These are phyloP conservation scores for Rhopalosiphum padi DNA, from an alignment of 1,140 invertebrate species.

Conservation along the genomic window DNA sequence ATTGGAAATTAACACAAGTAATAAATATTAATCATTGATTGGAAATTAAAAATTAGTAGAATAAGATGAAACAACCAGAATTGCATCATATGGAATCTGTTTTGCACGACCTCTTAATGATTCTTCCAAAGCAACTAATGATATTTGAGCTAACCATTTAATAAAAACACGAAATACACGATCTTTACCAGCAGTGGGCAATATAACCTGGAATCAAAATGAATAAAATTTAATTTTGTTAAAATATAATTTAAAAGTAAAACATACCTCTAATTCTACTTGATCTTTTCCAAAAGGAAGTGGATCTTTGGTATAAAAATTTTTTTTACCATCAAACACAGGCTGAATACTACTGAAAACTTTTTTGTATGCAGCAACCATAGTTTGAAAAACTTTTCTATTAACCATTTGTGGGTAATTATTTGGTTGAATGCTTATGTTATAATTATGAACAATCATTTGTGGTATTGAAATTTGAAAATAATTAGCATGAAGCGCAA, in stretches of 20 bases:
- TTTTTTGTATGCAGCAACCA: constrained; percentile 97
- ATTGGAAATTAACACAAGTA: not conserved
- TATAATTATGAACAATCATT: constrained; percentile 98
- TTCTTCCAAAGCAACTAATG: constrained; percentile 93
- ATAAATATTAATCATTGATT: constrained; percentile 3
- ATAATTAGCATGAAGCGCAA: constrained; percentile 96
- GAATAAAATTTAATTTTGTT: constrained; percentile 28
- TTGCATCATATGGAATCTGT: constrained; percentile 97
- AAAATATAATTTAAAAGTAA: constrained; percentile 10
- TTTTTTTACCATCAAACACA: constrained; percentile 98
- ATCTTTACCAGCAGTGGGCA: constrained; percentile 98
- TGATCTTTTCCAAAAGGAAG: constrained; percentile 95
- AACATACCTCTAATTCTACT: constrained; percentile 86
- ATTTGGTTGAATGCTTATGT: constrained; percentile 98
- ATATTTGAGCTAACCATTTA: constrained; percentile 96
- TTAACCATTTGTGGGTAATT: constrained; percentile 99
- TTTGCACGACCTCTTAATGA: constrained; percentile 94
- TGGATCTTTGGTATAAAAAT: constrained; percentile 97
- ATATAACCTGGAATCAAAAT: constrained; percentile 72
- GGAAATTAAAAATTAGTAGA: not conserved
- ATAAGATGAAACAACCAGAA: constrained; percentile 68
- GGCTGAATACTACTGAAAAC: constrained; percentile 98
- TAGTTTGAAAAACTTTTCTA: constrained; percentile 99
- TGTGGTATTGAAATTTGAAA: constrained; percentile 99
- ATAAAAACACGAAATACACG: constrained; percentile 98